Conservation (phyloP, 2,113 vertebrate species). For the Silurus meridionalis region DNA sequence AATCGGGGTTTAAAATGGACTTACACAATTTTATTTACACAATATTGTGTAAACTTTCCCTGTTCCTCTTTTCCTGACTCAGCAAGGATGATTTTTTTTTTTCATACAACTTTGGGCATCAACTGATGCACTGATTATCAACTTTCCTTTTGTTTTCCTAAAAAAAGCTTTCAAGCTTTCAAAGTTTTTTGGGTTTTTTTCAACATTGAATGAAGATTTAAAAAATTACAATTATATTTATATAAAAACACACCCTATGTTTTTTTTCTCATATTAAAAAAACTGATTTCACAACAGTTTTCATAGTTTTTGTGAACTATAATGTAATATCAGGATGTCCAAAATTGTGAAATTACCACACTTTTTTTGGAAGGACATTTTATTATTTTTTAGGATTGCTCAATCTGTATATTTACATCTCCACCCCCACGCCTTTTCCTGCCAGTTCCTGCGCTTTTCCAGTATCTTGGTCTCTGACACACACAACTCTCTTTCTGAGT, state of each 20-base stretch:
- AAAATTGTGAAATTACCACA: slow-evolving; percentile 1
- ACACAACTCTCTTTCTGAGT: neutral
- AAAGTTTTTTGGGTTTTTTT: too few species aligned
- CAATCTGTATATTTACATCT: neutral
- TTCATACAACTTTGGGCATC: too few species aligned
- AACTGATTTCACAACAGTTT: too few species aligned
- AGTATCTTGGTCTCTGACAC: neutral
- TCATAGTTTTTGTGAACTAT: too few species aligned
- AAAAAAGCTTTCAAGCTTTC: too few species aligned
- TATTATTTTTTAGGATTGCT: neutral
- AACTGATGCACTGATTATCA: too few species aligned
- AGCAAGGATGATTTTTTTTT: neutral
- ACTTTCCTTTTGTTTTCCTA: too few species aligned
- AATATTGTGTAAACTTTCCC: neutral
- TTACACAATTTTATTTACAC: neutral
- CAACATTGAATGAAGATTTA: too few species aligned
- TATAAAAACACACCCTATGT: too few species aligned
- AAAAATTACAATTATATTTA: too few species aligned
- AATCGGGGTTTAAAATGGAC: slow-evolving; percentile 26
- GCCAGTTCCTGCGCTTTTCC: neutral
- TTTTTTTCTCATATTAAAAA: too few species aligned
- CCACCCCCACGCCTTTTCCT: neutral
- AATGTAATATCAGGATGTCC: neutral
- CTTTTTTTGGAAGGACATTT: slow-evolving; percentile 28
- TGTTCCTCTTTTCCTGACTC: neutral